Conservation (phyloP, 2,797 vertebrate species). For the Sebastes oblongus region DNA sequence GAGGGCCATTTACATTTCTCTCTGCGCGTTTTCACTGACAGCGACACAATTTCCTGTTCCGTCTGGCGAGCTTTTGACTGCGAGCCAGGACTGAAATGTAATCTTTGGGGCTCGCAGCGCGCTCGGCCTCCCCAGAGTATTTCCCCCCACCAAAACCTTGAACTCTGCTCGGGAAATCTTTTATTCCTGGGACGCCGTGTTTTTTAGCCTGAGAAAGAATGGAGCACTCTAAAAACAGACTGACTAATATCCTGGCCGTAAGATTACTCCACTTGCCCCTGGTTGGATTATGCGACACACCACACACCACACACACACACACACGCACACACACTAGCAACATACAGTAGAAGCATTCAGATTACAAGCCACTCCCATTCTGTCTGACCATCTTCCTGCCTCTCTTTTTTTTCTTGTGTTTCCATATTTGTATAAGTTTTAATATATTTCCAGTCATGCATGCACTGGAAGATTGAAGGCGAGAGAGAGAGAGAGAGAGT, state of each 20-base stretch:
- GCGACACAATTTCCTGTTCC: constrained; percentile 87
- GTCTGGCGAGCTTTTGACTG: constrained; percentile 83
- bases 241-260: constrained; percentile 62
- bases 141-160: constrained; percentile 73
- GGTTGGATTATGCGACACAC: constrained; percentile 25
- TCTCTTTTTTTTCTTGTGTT: not conserved
- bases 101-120: constrained; percentile 75
- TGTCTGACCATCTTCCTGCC: constrained; percentile 4
- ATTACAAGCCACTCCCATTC: constrained; percentile 10
- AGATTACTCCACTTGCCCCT: constrained; percentile 51
- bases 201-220: constrained; percentile 69
- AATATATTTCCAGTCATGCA: constrained; percentile 52
- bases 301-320: not conserved
- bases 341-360: not conserved
- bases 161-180: constrained; percentile 79
- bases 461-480: constrained; percentile 25
- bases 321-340: not conserved
- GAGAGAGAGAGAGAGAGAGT: constrained; percentile 6
- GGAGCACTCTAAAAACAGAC: constrained; percentile 57
- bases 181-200: constrained; percentile 67
- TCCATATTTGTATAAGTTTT: constrained; percentile 40
- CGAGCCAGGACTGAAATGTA: constrained; percentile 82
- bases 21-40: constrained; percentile 81
- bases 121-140: constrained; percentile 80
- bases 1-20: constrained; percentile 85